Evolutionary conservation across 2,113 vertebrate genomes (phyloP).

Genomic region (Sebastes schlegelii): DNA sequence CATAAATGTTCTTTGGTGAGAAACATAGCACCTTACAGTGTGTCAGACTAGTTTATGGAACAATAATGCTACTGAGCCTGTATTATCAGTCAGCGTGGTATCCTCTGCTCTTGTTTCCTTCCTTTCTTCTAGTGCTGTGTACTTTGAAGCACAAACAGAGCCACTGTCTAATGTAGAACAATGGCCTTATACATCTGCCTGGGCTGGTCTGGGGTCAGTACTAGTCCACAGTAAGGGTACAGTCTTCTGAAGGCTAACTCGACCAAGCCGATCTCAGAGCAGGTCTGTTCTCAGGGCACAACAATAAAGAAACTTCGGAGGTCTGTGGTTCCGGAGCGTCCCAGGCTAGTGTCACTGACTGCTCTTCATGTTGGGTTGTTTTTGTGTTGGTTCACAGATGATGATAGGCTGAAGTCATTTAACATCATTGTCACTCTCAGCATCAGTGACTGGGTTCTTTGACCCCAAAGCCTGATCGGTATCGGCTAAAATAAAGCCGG

Average conservation of each 20-base stretch:
- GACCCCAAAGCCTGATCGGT: background rate
- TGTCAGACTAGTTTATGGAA: background rate
- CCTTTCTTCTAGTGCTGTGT: slow-evolving; percentile 17
- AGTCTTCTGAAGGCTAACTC: background rate
- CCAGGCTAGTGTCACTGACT: slow-evolving; percentile 1
- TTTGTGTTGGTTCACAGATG: background rate
- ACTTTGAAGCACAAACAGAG: slow-evolving; percentile 50
- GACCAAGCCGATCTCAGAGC: slow-evolving; percentile 30
- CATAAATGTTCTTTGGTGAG: background rate
- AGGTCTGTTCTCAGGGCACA: background rate
- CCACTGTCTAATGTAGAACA: slow-evolving; percentile 55
- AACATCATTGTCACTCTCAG: background rate
- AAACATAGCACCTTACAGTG: background rate
- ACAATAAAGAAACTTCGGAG: background rate
- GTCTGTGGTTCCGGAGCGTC: slow-evolving; percentile 8
- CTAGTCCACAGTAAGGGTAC: background rate
- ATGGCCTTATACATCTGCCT: slow-evolving; percentile 34
- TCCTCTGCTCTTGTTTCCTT: slow-evolving; percentile 45
- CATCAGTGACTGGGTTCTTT: background rate
- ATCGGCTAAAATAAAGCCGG: background rate
- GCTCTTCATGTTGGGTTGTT: background rate
- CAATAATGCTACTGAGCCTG: background rate
- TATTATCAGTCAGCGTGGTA: slow-evolving; percentile 7
- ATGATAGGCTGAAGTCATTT: background rate
- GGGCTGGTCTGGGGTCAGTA: slow-evolving; percentile 34